These are phyloP conservation scores for Cylloceria caligata DNA, from an alignment of 2,888 invertebrate species.

Conservation along the genomic window DNA sequence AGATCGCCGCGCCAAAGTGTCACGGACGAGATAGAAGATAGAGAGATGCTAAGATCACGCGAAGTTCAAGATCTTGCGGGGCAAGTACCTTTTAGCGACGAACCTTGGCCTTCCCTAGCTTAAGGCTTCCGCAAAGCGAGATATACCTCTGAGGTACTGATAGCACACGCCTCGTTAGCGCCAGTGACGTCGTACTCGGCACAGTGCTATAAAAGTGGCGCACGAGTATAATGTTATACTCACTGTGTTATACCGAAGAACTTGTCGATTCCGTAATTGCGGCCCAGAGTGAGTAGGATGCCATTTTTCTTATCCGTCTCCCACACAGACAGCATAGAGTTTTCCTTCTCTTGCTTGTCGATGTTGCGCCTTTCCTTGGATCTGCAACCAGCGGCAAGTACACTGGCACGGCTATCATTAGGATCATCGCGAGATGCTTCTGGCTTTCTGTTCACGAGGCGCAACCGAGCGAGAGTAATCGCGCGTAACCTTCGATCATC, in stretches of 20 bases:
- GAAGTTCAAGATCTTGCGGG: slow-evolving; percentile 5
- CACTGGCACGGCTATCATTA: slow-evolving; percentile 70
- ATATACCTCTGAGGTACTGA: not conserved
- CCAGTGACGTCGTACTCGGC: slow-evolving; percentile 65
- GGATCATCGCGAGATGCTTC: slow-evolving; percentile 72
- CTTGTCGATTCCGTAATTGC: slow-evolving; percentile 68
- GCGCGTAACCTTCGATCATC: slow-evolving; percentile 50
- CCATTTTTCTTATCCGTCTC: slow-evolving; percentile 30
- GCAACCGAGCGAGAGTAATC: slow-evolving; percentile 64
- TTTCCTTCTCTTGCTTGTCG: slow-evolving; percentile 30
- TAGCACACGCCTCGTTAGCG: slow-evolving; percentile 59
- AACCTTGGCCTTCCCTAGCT: slow-evolving; percentile 18
- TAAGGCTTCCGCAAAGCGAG: not conserved
- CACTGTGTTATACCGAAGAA: slow-evolving; percentile 32
- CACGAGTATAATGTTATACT: slow-evolving; percentile 8
- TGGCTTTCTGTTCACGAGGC: slow-evolving; percentile 54
- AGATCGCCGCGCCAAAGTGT: not conserved
- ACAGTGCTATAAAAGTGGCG: slow-evolving; percentile 2
- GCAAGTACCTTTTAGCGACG: not conserved
- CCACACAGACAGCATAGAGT: slow-evolving; percentile 17
- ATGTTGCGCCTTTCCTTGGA: slow-evolving; percentile 9
- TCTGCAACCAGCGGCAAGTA: slow-evolving; percentile 32
- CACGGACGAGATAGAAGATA: not conserved
- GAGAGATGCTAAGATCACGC: not conserved
- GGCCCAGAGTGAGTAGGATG: slow-evolving; percentile 46